These are phyloP conservation scores for Crotalus horridus DNA, from an alignment of 2,113 vertebrate genomes.

Conservation along the genomic window DNA sequence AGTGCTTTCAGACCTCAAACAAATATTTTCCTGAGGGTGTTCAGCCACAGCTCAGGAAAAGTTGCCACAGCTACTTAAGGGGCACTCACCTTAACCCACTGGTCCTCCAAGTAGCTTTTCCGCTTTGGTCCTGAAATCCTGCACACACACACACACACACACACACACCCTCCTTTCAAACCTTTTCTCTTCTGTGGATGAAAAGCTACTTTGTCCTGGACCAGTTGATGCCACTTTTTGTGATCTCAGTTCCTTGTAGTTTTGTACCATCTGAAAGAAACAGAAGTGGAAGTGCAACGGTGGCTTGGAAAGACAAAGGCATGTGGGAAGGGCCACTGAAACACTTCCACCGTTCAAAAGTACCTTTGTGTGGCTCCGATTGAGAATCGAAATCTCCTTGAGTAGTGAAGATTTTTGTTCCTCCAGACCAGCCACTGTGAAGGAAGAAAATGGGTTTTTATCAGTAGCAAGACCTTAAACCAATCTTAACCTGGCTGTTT, in stretches of 20 bases:
- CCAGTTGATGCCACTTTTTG: neutral
- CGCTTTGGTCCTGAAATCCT: neutral
- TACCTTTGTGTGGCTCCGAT: constrained; percentile 18
- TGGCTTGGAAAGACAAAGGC: neutral
- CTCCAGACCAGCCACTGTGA: constrained; percentile 16
- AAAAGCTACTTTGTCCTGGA: neutral
- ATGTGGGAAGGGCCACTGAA: neutral
- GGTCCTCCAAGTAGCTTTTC: neutral
- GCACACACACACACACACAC: too few relatives aligned
- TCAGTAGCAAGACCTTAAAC: neutral
- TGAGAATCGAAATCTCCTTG: constrained; percentile 8
- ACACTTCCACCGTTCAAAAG: neutral
- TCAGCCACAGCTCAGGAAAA: neutral
- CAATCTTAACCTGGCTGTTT: neutral
- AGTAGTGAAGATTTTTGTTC: constrained; percentile 19
- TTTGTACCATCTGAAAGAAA: constrained; percentile 6
- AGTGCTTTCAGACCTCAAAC: neutral
- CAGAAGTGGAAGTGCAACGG: neutral
- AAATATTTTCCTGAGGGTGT: neutral
- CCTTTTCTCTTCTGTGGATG: constrained; percentile 14
- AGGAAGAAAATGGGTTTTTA: neutral
- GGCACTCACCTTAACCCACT: neutral
- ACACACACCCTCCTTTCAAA: neutral
- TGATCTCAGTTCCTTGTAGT: constrained; percentile 11
- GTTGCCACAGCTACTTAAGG: neutral